Base-by-base conservation (phyloP, 2,113 vertebrate species). In the Tetrax tetrax region DNA sequence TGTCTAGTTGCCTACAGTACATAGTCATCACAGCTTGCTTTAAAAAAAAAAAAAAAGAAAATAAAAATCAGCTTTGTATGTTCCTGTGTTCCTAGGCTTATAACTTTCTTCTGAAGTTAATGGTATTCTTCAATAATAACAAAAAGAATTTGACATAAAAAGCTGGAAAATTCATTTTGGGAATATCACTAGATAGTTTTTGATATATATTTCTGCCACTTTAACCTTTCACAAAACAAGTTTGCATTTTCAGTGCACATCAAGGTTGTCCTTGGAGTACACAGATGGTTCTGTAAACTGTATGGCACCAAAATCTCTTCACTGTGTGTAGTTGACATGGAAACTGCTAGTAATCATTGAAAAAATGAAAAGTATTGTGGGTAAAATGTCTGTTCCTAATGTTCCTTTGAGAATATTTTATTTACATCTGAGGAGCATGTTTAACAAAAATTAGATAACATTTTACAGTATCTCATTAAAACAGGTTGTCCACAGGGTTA, bases 211-310 rank as follows among this genome's bases (percentile, higher is more conserved):
- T 95, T 89, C 60, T 92, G 22, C 57, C 11, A 31, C 48, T 92
- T 96, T 92, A 95, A 93, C 86, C 83, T 96, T 97, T 96, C 63
- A 76, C 27, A 97, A 98, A 97, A 97, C 93, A 97, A 96, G 95
- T 97, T 98, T 98, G 95, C 96, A 97, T 97, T 96, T 97, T 77
- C 80, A 96, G 86, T 94, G 97, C 96, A 94, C 90, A 93, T 96
- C 93, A 93, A 96, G 96, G 90, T 90, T 85, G 93, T 97, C 98
- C 97, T 97, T 81, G 60, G 98, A 98, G 98, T 97, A 97, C 78
- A 94, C 98, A 99, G 98, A 98, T 98, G 98, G 97, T 97, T 96
- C 96, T 96, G 90, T 86, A 97, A 96, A 97, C 92, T 70, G 80
- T 98, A 98, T 98, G 98, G 96, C 97, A 94, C 90, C 47, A 60